phyloP scores from a whole-genome alignment of 2,888 invertebrate genomes.

The Pammene fasciana region DNA sequence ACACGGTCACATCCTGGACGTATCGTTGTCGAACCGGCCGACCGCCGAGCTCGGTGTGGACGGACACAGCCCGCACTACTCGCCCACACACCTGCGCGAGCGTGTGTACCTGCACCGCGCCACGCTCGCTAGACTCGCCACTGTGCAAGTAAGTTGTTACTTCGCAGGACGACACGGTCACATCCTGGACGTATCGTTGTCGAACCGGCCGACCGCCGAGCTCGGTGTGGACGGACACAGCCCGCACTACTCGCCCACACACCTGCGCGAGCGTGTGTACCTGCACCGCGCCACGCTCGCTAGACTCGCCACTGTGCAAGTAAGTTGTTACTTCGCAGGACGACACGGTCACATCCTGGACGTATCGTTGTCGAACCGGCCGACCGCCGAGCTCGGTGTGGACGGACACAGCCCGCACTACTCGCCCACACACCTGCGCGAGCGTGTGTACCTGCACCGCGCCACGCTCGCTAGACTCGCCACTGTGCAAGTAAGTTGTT shows the following conservation, averaged over 20 bases:
- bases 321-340: slow-evolving; percentile 81
- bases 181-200: slow-evolving; percentile 97
- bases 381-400: slow-evolving; percentile 86
- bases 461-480: slow-evolving; percentile 93
- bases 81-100: slow-evolving; percentile 95
- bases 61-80: slow-evolving; percentile 89
- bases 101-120: slow-evolving; percentile 96
- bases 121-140: slow-evolving; percentile 92
- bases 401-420: slow-evolving; percentile 89
- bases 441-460: slow-evolving; percentile 96
- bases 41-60: slow-evolving; percentile 86
- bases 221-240: slow-evolving; percentile 82
- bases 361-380: slow-evolving; percentile 95
- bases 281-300: slow-evolving; percentile 94
- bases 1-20: slow-evolving; percentile 95
- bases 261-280: slow-evolving; percentile 96
- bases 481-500: slow-evolving; percentile 87
- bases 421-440: slow-evolving; percentile 94
- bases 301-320: slow-evolving; percentile 93
- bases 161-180: slow-evolving; percentile 92
- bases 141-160: slow-evolving; percentile 85
- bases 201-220: slow-evolving; percentile 91
- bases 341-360: slow-evolving; percentile 95
- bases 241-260: slow-evolving; percentile 93
- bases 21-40: slow-evolving; percentile 94